Conservation (phyloP, 2,888 invertebrate species). For the Drosophila kuntzei region DNA sequence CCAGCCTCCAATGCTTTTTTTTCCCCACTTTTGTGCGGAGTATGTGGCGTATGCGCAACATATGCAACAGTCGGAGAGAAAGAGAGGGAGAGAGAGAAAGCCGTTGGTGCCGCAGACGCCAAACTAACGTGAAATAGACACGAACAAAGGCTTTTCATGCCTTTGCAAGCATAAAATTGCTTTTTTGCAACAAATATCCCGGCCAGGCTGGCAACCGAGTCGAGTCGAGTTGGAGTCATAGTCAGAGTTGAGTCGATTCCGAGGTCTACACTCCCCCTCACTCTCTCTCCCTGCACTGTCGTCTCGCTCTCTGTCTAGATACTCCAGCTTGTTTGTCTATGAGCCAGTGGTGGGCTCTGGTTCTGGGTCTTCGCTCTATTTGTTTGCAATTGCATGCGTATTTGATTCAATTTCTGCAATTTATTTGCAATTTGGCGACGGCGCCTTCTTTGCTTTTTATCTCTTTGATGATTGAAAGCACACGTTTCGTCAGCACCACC, state of each 20-base stretch:
- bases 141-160: conserved; percentile 83
- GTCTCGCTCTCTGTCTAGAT: conserved; percentile 25
- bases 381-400: conserved; percentile 81
- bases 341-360: conserved; percentile 25
- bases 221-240: conserved; percentile 7
- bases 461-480: conserved; percentile 80
- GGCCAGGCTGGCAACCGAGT: conserved; percentile 43
- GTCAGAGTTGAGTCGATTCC: conserved; percentile 22
- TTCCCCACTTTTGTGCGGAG: conserved; percentile 42
- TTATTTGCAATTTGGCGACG: conserved; percentile 83
- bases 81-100: conserved; percentile 4
- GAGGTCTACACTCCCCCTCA: conserved; percentile 8
- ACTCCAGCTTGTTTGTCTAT: conserved; percentile 57
- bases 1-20: conserved; percentile 38
- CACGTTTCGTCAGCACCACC: conserved; percentile 64
- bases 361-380: conserved; percentile 59
- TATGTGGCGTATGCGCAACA: conserved; percentile 78
- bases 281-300: conserved; percentile 5
- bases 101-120: conserved; percentile 69
- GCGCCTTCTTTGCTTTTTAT: conserved; percentile 69
- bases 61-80: conserved; percentile 61
- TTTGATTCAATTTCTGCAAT: conserved; percentile 84
- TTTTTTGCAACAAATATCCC: conserved; percentile 81
- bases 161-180: conserved; percentile 82
- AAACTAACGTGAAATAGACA: conserved; percentile 83